Conservation (phyloP, 2,888 invertebrate species). For the Ophion costatus region DNA sequence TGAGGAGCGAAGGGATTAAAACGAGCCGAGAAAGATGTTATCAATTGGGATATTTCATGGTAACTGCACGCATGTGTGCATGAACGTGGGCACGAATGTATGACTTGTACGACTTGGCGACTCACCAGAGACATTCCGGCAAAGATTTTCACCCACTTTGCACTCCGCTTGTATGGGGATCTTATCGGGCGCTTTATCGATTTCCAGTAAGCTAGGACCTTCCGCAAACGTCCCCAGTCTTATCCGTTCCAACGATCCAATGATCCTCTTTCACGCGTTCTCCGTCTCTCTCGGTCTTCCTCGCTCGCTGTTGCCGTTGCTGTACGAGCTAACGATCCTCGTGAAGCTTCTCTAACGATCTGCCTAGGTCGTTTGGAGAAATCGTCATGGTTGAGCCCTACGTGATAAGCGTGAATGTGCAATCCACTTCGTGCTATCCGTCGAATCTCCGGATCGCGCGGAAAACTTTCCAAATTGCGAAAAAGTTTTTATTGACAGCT, state of each 20-base stretch:
- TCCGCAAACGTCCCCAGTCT: constrained; percentile 63
- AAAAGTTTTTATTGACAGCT: constrained; percentile 20
- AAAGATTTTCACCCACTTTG: constrained; percentile 63
- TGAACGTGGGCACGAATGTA: neutral
- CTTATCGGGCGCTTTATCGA: constrained; percentile 60
- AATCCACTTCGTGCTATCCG: constrained; percentile 47
- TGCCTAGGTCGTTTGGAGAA: constrained; percentile 45
- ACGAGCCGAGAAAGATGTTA: constrained; percentile 18
- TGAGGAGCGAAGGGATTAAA: constrained; percentile 22
- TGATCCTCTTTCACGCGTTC: constrained; percentile 22
- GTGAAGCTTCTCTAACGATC: constrained; percentile 60
- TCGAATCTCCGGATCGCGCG: constrained; percentile 1
- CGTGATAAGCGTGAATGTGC: constrained; percentile 53
- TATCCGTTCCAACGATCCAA: constrained; percentile 63
- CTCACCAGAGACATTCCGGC: constrained; percentile 31
- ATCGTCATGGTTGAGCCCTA: constrained; percentile 44
- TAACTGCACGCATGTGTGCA: neutral
- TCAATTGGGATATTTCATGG: constrained; percentile 36
- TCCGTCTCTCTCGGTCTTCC: neutral
- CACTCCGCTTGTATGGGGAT: constrained; percentile 51
- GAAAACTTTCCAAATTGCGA: constrained; percentile 22
- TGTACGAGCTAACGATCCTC: constrained; percentile 50
- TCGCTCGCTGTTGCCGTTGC: constrained; percentile 15
- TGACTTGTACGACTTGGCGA: constrained; percentile 35
- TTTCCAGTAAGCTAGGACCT: constrained; percentile 51